Base-by-base conservation (phyloP, 2,888 invertebrate genomes). In the Diogma glabrata region DNA sequence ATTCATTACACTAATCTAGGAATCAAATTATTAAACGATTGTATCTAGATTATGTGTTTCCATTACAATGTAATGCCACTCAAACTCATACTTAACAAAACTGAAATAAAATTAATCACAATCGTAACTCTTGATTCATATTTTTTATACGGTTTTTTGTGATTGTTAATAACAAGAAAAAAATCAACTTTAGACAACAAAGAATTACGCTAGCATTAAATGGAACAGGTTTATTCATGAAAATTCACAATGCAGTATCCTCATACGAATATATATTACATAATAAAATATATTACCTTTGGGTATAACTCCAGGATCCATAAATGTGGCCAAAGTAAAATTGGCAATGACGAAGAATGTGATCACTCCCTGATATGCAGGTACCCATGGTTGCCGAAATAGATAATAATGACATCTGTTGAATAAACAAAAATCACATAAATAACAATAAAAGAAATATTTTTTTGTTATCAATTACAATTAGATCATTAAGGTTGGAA, bases 261-360 rank as follows among this genome's bases (percentile, higher is more conserved):
- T n/a, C n/a, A n/a, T 14, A 47, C 22, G 17, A 14, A 14, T 53
- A 24, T 3, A 3, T 53, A 16, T 53, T 22, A 53, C 30, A n/a
- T 26, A 17, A 28, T 19, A 17, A 17, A 26, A 26, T n/a, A 16
- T 52, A 60, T 63, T 72, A 94, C 95, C 95, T 85, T 90, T 92
- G 67, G 95, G 95, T 77, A 96, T 95, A 58, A 94, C 87, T 64
- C 96, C 97, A 66, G 96, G 96, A 75, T 97, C 96, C 94, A 97
- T 96, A 73, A 96, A 95, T 65, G 97, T 97, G 61, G 99, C 96
- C 74, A 97, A 78, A 61, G 93, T 91, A 74, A 99, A 95, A 79
- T 99, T 99, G 73, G 95, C 89, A 73, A 97, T 76, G 64, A 97
- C 96, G 77, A 96, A 94, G 74, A 97, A 85, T 61, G 95, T 91